phyloP scores from a whole-genome alignment of 92 coral and sea anemone species.

The Blastomussa wellsi region DNA sequence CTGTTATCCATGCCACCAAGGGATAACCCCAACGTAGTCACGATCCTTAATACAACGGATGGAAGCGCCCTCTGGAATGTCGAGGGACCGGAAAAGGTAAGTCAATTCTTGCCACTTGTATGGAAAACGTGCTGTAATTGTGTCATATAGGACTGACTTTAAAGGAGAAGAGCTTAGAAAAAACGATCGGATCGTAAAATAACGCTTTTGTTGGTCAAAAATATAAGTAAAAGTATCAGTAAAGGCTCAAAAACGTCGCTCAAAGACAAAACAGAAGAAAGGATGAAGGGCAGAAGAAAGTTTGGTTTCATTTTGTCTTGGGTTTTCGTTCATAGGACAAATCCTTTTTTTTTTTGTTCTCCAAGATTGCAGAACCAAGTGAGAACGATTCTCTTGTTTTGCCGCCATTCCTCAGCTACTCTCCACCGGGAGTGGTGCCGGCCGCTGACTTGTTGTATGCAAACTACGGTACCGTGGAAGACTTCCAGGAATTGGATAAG shows the following conservation, averaged over 20 bases:
- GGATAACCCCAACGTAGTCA: constrained; percentile 72
- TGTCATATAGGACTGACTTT: no score
- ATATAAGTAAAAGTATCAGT: no score
- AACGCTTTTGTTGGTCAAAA: no score
- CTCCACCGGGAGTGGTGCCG: constrained; percentile 75
- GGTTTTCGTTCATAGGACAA: neutral
- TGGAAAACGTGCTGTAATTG: neutral
- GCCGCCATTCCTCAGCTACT: constrained; percentile 81
- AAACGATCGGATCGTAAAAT: no score
- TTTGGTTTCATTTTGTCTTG: neutral
- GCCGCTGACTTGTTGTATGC: constrained; percentile 74
- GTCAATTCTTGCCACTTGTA: no score
- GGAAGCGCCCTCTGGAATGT: constrained; percentile 50
- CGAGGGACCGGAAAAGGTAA: constrained; percentile 79
- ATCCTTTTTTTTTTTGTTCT: neutral
- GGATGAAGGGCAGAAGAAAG: no score
- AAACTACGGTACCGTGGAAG: constrained; percentile 80
- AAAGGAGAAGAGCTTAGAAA: neutral
- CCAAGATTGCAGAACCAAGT: constrained; percentile 76
- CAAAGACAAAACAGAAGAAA: no score
- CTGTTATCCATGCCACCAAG: constrained; percentile 72
- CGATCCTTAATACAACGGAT: constrained; percentile 49
- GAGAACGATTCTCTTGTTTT: constrained; percentile 74
- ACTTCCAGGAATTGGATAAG: constrained; percentile 53
- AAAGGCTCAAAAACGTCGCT: no score